phyloP scores from a whole-genome alignment of 2,888 invertebrate species.

The Boloria euphrosyne region DNA sequence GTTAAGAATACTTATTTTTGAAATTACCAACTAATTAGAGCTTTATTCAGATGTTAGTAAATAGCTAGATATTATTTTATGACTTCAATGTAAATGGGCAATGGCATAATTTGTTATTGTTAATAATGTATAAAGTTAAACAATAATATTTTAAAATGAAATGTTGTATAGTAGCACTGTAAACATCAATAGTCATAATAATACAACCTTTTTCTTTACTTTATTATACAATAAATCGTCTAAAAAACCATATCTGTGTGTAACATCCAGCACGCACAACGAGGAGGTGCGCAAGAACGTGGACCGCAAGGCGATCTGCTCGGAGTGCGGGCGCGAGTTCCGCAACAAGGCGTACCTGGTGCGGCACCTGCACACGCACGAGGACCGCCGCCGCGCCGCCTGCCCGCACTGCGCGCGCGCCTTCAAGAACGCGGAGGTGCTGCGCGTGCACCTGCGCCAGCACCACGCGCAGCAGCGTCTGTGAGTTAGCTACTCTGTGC shows the following conservation, averaged over 20 bases:
- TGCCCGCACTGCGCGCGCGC: slow-evolving; percentile 45
- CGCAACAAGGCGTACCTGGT: slow-evolving; percentile 49
- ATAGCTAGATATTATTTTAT: no score
- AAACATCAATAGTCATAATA: no score
- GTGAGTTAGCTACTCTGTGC: neutral
- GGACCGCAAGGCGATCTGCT: slow-evolving; percentile 43
- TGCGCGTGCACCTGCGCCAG: slow-evolving; percentile 46
- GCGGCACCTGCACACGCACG: slow-evolving; percentile 51
- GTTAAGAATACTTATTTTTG: no score
- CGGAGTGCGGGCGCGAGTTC: slow-evolving; percentile 50
- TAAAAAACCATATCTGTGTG: no score
- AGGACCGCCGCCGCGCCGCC: slow-evolving; percentile 31
- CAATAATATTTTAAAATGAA: no score
- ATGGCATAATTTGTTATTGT: no score
- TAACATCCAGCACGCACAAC: slow-evolving; percentile 45
- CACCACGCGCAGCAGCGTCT: slow-evolving; percentile 42
- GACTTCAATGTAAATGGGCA: no score
- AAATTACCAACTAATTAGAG: neutral
- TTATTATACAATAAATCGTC: no score
- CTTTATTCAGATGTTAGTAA: no score
- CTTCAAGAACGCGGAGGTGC: slow-evolving; percentile 45
- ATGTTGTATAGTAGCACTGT: no score
- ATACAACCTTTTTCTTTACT: no score
- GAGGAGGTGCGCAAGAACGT: slow-evolving; percentile 45
- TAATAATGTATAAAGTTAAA: no score